These are phyloP conservation scores for Callaeas wilsoni DNA, from an alignment of 2,113 vertebrate species.

Conservation along the genomic window DNA sequence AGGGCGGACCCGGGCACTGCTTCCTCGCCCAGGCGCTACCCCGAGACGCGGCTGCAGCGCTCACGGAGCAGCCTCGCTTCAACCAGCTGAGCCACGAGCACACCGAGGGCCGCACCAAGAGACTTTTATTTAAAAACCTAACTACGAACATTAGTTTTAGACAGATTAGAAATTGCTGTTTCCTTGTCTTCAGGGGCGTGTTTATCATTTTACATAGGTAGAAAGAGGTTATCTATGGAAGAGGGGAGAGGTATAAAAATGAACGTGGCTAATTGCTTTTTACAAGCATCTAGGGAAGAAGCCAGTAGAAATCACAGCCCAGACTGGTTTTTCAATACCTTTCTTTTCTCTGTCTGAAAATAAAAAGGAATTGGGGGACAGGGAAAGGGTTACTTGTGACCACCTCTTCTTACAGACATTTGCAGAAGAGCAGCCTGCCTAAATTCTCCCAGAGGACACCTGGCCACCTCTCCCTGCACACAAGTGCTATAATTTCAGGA, in stretches of 20 bases:
- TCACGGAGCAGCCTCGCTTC: background rate
- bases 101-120: background rate
- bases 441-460: background rate
- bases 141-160: background rate
- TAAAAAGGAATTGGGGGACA: background rate
- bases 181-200: background rate
- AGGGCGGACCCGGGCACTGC: background rate
- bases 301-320: background rate
- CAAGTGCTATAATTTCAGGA: background rate
- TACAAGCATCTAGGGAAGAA: background rate
- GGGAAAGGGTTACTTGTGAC: background rate
- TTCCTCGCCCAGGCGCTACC: background rate
- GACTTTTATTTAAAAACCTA: background rate
- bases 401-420: background rate
- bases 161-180: background rate
- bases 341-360: background rate
- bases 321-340: background rate
- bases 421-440: background rate
- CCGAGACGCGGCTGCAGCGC: rapidly evolving
- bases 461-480: background rate
- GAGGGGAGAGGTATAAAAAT: background rate
- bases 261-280: background rate
- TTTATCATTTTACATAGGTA: background rate
- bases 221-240: background rate
- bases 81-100: background rate